phyloP scores from a whole-genome alignment of 2,888 invertebrate genomes.

The Cremastinae sp. region DNA sequence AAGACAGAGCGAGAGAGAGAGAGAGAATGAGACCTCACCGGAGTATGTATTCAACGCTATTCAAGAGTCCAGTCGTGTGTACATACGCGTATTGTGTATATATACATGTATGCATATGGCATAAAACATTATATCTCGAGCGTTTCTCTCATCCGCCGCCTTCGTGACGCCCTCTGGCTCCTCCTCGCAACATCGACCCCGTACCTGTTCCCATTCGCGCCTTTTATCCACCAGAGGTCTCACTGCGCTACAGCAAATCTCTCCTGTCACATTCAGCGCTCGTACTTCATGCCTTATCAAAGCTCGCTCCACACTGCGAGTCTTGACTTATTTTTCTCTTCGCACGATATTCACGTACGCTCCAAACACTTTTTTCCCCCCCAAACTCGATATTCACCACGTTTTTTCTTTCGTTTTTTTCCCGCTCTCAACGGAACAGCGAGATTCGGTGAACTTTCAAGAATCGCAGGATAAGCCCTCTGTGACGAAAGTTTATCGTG shows the following conservation, averaged over 20 bases:
- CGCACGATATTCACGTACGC: background rate
- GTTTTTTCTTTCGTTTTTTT: too few species aligned
- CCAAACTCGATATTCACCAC: too few species aligned
- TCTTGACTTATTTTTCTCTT: too few species aligned
- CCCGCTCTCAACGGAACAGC: too few species aligned
- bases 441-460: too few species aligned
- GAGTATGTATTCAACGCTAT: slow-evolving; percentile 36
- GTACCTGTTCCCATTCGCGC: slow-evolving; percentile 27
- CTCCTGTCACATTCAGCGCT: slow-evolving; percentile 60
- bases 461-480: too few species aligned
- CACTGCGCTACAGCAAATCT: slow-evolving; percentile 13
- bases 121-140: slow-evolving; percentile 13
- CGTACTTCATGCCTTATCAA: slow-evolving; percentile 62
- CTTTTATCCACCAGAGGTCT: slow-evolving; percentile 26
- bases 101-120: slow-evolving; percentile 7
- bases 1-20: slow-evolving; percentile 25
- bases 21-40: slow-evolving; percentile 10
- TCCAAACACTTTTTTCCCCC: background rate
- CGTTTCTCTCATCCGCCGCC: slow-evolving; percentile 15
- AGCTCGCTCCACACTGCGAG: slow-evolving; percentile 32
- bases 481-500: too few species aligned
- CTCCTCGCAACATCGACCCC: slow-evolving; percentile 39
- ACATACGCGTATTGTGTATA: slow-evolving; percentile 8
- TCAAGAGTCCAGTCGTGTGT: slow-evolving; percentile 38
- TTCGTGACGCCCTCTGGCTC: slow-evolving; percentile 26